Evolutionary conservation across 2,888 invertebrate genomes (phyloP).

Genomic region (Aphidius colemani): DNA sequence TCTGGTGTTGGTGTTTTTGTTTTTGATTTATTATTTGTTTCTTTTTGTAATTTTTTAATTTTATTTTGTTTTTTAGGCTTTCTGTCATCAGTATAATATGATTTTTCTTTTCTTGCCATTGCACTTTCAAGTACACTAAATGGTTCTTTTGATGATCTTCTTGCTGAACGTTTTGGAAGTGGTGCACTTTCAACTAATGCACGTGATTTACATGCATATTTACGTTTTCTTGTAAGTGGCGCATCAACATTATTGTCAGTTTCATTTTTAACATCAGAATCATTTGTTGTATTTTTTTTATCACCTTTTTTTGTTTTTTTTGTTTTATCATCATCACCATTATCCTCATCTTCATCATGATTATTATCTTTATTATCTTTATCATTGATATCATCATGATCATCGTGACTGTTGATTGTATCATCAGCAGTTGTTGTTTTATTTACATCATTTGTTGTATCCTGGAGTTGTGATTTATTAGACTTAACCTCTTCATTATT

Average conservation of each 20-base stretch:
- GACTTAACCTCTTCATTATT: conserved; percentile 32
- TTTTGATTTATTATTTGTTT: conserved; percentile 39
- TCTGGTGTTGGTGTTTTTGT: conserved; percentile 32
- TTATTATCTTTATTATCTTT: too few species aligned
- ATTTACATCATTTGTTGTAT: conserved; percentile 19
- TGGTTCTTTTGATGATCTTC: conserved; percentile 68
- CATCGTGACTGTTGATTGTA: conserved; percentile 12
- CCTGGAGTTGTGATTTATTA: conserved; percentile 22
- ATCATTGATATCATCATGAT: conserved; percentile 28
- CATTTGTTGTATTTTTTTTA: not conserved
- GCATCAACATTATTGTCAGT: conserved; percentile 27
- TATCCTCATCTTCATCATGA: not conserved
- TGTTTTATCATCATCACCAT: not conserved
- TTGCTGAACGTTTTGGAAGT: conserved; percentile 68
- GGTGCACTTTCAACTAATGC: conserved; percentile 50
- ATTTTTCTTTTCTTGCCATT: conserved; percentile 75
- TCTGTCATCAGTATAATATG: conserved; percentile 63
- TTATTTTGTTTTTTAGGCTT: conserved; percentile 50
- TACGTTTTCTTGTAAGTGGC: conserved; percentile 46
- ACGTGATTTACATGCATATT: conserved; percentile 45
- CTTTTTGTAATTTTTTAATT: conserved; percentile 51
- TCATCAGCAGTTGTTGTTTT: conserved; percentile 3
- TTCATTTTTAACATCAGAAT: conserved; percentile 13
- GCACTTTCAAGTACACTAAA: conserved; percentile 69
- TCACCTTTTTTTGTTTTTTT: not conserved